phyloP scores from a whole-genome alignment of 2,888 invertebrate species.

The Aspidiotus destructor region DNA sequence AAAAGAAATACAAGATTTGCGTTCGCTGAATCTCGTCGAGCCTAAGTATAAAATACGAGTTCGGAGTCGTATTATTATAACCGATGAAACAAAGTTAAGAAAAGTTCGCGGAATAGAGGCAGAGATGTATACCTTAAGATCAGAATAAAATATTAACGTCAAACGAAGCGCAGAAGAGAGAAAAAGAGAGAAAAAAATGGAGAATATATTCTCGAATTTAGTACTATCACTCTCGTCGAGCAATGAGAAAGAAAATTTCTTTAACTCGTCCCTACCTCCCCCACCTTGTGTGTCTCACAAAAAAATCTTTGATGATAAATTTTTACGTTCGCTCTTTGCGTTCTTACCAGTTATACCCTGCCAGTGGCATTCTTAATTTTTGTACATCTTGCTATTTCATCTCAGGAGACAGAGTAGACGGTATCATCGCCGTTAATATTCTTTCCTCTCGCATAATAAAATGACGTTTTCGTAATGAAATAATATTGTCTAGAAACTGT shows the following conservation, averaged over 20 bases:
- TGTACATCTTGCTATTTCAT: background rate
- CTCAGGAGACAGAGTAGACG: too few species aligned
- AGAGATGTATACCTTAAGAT: too few species aligned
- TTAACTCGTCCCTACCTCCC: background rate
- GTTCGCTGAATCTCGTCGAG: too few species aligned
- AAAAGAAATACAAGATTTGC: too few species aligned
- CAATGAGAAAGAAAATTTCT: background rate
- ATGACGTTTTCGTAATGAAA: constrained; percentile 29
- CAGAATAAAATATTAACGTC: too few species aligned
- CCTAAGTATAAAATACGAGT: too few species aligned
- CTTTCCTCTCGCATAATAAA: constrained; percentile 24
- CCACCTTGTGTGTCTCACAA: background rate
- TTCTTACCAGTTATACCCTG: background rate
- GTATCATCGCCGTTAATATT: constrained; percentile 11
- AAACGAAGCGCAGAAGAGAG: too few species aligned
- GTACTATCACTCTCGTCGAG: background rate
- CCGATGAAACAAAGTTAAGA: too few species aligned
- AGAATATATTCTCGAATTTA: background rate
- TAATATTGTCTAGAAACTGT: constrained; percentile 7
- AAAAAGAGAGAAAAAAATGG: background rate
- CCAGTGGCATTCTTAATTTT: background rate
- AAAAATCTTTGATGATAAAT: background rate
- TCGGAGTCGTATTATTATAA: too few species aligned
- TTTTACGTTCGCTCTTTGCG: background rate
- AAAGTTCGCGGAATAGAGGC: too few species aligned